A percentile compares a stretch with the other conserved stretches of the same genome.
Evolutionary conservation across 1,140 invertebrate species (phyloP).

Genomic region (Antheraea mylitta): DNA sequence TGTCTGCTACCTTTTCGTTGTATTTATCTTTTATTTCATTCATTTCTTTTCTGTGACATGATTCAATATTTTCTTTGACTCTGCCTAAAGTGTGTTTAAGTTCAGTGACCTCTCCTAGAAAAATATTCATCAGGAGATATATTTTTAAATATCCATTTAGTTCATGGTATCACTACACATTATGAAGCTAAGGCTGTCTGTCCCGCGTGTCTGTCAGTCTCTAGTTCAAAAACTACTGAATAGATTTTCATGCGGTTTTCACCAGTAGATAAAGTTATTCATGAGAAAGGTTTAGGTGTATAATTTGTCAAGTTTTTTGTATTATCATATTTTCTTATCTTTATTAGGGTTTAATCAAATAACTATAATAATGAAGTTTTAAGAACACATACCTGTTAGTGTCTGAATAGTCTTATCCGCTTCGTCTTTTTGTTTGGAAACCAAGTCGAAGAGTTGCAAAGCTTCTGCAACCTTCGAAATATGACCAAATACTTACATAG

Average conservation of each 20-base stretch:
- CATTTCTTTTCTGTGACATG: conserved; percentile 52
- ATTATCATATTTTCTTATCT: too few relatives aligned
- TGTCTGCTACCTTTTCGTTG: conserved; percentile 74
- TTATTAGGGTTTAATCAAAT: too few relatives aligned
- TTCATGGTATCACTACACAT: too few relatives aligned
- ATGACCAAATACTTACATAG: background rate
- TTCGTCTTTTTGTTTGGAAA: conserved; percentile 58
- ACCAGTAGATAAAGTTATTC: too few relatives aligned
- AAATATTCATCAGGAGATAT: background rate
- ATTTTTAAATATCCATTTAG: background rate
- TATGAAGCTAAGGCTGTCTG: too few relatives aligned
- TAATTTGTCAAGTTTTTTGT: too few relatives aligned
- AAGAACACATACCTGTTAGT: conserved; percentile 40
- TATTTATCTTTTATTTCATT: conserved; percentile 67
- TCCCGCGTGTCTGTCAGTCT: too few relatives aligned
- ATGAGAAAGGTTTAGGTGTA: too few relatives aligned
- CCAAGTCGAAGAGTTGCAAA: conserved; percentile 62
- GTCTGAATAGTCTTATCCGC: conserved; percentile 51
- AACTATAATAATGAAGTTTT: background rate
- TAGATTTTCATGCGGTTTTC: too few relatives aligned
- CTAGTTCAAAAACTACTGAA: too few relatives aligned
- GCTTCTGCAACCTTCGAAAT: conserved; percentile 62
- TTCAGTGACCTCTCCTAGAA: background rate
- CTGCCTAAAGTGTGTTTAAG: conserved; percentile 46
- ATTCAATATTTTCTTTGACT: conserved; percentile 49